Percentiles rank a stretch among this genome's conserved stretches.
Evolutionary conservation across 1,140 invertebrate species (phyloP).

Genomic region (Drosophila leontia): DNA sequence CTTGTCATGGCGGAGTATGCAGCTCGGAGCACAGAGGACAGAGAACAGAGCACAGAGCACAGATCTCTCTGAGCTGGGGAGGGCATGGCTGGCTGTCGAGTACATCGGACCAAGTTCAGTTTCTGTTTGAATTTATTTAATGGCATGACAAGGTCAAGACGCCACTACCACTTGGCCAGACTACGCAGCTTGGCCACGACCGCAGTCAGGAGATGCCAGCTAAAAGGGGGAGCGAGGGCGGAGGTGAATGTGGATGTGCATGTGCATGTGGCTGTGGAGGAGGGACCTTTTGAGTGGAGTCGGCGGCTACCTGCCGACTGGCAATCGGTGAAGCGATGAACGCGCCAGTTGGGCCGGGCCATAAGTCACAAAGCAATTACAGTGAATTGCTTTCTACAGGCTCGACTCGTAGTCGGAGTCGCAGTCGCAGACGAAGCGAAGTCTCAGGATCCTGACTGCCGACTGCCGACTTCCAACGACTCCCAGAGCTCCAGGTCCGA

Average conservation of each 20-base stretch:
- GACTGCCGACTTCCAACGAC: background rate
- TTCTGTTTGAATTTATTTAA: slow-evolving; percentile 82
- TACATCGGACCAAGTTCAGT: slow-evolving; percentile 65
- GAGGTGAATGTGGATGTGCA: background rate
- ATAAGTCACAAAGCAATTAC: slow-evolving; percentile 85
- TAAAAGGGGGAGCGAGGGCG: background rate
- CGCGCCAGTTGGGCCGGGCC: slow-evolving; percentile 76
- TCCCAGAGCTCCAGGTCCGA: slow-evolving; percentile 5
- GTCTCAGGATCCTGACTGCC: slow-evolving; percentile 7
- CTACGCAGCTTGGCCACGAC: slow-evolving; percentile 28
- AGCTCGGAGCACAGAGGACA: background rate
- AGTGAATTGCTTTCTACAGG: slow-evolving; percentile 80
- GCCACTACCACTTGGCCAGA: slow-evolving; percentile 59
- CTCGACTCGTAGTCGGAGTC: slow-evolving; percentile 9
- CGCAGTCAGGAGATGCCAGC: background rate
- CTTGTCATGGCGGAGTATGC: slow-evolving; percentile 59
- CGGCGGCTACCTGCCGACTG: slow-evolving; percentile 64
- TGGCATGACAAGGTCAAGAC: slow-evolving; percentile 83
- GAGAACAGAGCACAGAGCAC: background rate
- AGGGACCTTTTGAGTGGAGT: slow-evolving; percentile 37
- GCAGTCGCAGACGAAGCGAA: slow-evolving; percentile 4
- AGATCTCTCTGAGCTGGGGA: background rate
- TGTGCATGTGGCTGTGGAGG: background rate
- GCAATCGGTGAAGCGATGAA: slow-evolving; percentile 54
- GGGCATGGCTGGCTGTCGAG: slow-evolving; percentile 1